Evolutionary conservation across 2,113 vertebrate species (phyloP).

Genomic region (Poeciliopsis turrubarensis): DNA sequence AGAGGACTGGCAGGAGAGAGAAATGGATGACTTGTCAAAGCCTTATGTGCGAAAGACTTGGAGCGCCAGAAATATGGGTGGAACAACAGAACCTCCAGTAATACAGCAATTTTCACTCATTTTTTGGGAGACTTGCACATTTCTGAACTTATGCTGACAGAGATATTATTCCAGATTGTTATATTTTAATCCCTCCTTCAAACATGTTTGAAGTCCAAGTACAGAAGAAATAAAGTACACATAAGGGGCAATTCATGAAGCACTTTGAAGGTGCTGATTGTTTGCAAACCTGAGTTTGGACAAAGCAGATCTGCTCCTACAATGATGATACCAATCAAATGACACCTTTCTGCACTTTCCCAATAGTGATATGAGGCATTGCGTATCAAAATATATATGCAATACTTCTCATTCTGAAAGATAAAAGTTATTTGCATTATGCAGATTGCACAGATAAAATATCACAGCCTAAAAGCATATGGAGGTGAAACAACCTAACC

Average conservation of each 20-base stretch:
- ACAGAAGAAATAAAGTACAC: not conserved
- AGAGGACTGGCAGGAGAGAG: slow-evolving; percentile 32
- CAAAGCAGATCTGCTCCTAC: not conserved
- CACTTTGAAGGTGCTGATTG: not conserved
- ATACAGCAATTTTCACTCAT: not conserved
- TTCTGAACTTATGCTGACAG: not conserved
- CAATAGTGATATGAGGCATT: not conserved
- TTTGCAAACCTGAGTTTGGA: not conserved
- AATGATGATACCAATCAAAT: not conserved
- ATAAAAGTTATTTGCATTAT: not conserved
- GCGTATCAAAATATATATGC: not conserved
- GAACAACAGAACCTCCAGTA: slow-evolving; percentile 10
- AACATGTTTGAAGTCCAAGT: not conserved
- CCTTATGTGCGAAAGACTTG: not conserved
- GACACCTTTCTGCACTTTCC: not conserved
- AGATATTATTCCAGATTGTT: not conserved
- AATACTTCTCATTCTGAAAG: not conserved
- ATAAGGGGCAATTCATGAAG: not conserved
- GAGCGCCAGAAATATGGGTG: not conserved
- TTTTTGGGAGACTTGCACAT: not conserved
- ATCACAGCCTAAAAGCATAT: too few species aligned
- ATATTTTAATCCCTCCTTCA: too few species aligned
- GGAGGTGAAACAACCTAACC: too few species aligned
- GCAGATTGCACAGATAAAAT: too few species aligned
- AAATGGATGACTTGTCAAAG: slow-evolving; percentile 41